Conservation (phyloP, 2,888 invertebrate species). For the Galeruca laticollis region DNA sequence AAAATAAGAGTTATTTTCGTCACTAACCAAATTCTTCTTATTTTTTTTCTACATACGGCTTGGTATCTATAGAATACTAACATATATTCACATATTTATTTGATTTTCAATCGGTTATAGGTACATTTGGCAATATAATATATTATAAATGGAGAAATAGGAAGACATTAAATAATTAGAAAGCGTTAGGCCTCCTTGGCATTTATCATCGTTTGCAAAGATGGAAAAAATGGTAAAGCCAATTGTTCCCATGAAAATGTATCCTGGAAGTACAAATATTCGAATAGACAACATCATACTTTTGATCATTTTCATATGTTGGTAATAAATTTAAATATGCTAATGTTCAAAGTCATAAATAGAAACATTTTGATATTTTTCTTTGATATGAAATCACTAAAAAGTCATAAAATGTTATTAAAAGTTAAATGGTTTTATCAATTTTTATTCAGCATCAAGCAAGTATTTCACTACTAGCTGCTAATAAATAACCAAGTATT, state of each 20-base stretch:
- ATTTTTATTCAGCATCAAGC: too few species aligned
- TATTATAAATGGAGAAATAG: conserved; percentile 50
- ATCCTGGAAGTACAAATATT: conserved; percentile 1
- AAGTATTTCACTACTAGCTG: too few species aligned
- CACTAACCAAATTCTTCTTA: conserved; percentile 54
- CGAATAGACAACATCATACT: conserved; percentile 16
- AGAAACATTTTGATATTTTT: too few species aligned
- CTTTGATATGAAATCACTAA: too few species aligned
- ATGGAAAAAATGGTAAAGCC: conserved; percentile 29
- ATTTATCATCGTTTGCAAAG: conserved; percentile 28
- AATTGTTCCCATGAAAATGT: conserved; percentile 19
- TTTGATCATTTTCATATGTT: too few species aligned
- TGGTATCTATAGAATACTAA: conserved; percentile 56
- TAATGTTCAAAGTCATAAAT: too few species aligned
- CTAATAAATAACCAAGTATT: too few species aligned
- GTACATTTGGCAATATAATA: conserved; percentile 59
- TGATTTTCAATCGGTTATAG: conserved; percentile 58
- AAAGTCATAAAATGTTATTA: too few species aligned
- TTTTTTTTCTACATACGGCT: conserved; percentile 53
- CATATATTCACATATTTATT: conserved; percentile 59
- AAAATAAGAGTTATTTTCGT: conserved; percentile 38
- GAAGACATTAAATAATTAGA: conserved; percentile 55
- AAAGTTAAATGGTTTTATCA: too few species aligned
- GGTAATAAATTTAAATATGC: too few species aligned
- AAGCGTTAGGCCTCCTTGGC: conserved; percentile 31